Percentiles rank a stretch among this genome's conserved stretches.
Conservation (phyloP, 2,888 invertebrate species). For the Thymelicus acteon region DNA sequence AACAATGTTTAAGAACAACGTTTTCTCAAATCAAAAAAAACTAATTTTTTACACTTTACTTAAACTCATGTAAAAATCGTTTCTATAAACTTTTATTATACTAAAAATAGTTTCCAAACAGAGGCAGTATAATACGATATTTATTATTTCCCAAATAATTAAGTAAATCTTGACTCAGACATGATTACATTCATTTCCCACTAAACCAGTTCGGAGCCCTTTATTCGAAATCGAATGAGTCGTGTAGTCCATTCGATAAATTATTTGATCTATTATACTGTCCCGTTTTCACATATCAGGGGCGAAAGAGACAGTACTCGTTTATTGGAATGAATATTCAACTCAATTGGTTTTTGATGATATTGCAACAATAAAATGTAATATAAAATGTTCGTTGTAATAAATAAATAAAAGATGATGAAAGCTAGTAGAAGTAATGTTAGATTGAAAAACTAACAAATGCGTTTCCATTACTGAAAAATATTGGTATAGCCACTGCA, state of each 20-base stretch:
- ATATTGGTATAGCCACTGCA: neutral
- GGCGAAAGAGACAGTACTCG: constrained; percentile 29
- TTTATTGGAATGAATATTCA: constrained; percentile 45
- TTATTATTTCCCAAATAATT: constrained; percentile 43
- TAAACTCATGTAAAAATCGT: too few relatives aligned
- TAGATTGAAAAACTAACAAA: constrained; percentile 20
- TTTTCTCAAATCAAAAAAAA: too few relatives aligned
- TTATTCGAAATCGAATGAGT: constrained; percentile 42
- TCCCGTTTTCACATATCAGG: constrained; percentile 35
- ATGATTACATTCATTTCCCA: constrained; percentile 42
- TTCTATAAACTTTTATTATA: too few relatives aligned
- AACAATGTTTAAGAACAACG: too few relatives aligned
- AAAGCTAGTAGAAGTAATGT: constrained; percentile 12
- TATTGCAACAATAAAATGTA: constrained; percentile 46
- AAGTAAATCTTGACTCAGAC: constrained; percentile 41
- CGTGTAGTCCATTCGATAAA: constrained; percentile 41
- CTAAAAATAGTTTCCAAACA: neutral
- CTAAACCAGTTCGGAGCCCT: constrained; percentile 42
- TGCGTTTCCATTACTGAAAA: neutral
- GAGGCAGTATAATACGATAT: constrained; percentile 10
- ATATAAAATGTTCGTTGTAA: constrained; percentile 42
- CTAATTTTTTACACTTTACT: too few relatives aligned
- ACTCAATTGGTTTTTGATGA: constrained; percentile 42
- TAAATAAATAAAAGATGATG: constrained; percentile 54
- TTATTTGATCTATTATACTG: constrained; percentile 42